Base-by-base conservation (phyloP, 1,140 invertebrate species). In the Helicoverpa armigera region DNA sequence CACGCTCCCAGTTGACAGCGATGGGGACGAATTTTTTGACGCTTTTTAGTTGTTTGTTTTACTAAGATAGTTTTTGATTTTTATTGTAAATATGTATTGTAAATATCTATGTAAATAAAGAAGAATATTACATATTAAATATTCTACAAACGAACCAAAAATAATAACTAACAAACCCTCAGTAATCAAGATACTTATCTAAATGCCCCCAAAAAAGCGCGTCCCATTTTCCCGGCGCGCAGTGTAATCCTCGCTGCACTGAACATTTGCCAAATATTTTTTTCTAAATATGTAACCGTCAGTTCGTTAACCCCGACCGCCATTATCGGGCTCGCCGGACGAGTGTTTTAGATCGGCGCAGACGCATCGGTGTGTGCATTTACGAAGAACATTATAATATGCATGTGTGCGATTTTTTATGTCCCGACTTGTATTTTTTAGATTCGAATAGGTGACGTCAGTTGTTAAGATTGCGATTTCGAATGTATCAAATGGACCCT, bases 191-290 rank as follows among this genome's bases (percentile, higher is more conserved):
- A 43, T 50, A 31, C 35, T 70, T 48, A n/a, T 31, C 51, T 54
- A 63, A 51, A 69, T 50, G n/a, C 4, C 31, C 75, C 16, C 60
- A 76, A 78, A 58, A n/a, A 51, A 81, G 18, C 56, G 58, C 65
- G n/a, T 31, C 10, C 48, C 79, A 61, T 60, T 58, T 72, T 56
- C 61, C 77, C 11, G 82, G 63, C 82, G 29, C 0, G 43, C 87
- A 83, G 78, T 88, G 85, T 81, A 84, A 82, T 84, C 60, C 79
- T 80, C 86, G 80, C 75, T 61, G 82, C 82, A 86, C 83, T 85
- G 90, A 87, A 85, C 89, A 91, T 93, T 92, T 93, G 92, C 91
- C 91, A 94, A 94, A 93, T 91, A 93, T 94, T 94, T 94, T 94
- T 94, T 94, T 94, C 93, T 94, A 94, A 94, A 94, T 94, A 94